Conservation (phyloP, 2,797 vertebrate species). For the Dendrocincla tyrannina region DNA sequence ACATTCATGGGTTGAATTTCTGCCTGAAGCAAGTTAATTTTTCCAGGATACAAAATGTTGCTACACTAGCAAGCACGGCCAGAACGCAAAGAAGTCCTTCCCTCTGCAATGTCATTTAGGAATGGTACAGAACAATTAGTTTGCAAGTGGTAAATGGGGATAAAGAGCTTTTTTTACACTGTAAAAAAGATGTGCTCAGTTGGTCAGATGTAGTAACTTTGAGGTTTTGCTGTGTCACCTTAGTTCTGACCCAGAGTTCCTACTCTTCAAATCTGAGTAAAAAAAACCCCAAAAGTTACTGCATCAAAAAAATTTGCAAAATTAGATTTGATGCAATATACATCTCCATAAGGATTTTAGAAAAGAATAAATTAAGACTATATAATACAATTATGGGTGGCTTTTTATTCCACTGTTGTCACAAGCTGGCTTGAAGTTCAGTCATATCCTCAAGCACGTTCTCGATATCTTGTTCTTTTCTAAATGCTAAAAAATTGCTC, state of each 20-base stretch:
- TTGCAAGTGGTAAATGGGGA: not conserved
- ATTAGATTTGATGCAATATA: not conserved
- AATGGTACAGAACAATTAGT: not conserved
- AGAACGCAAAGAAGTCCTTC: not conserved
- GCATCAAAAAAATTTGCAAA: not conserved
- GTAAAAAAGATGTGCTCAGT: not conserved
- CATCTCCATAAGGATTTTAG: not conserved
- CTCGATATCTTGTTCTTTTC: not conserved
- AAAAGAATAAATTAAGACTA: not conserved
- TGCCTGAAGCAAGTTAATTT: not conserved
- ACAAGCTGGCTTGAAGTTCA: not conserved
- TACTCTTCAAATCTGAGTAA: not conserved
- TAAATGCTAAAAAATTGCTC: not conserved
- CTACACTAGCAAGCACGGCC: not conserved
- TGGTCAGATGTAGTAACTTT: not conserved
- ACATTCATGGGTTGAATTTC: not conserved
- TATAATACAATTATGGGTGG: accelerated
- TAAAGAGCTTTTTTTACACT: not conserved
- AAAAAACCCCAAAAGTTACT: not conserved
- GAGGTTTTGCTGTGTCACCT: not conserved
- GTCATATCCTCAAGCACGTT: not conserved
- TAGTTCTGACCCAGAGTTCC: not conserved
- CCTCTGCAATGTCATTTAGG: not conserved
- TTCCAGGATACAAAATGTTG: not conserved
- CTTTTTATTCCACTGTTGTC: not conserved